A percentile compares a stretch with the other conserved stretches of the same genome.
phyloP scores from a whole-genome alignment of 2,888 invertebrate genomes.

The Conchocele bisecta region DNA sequence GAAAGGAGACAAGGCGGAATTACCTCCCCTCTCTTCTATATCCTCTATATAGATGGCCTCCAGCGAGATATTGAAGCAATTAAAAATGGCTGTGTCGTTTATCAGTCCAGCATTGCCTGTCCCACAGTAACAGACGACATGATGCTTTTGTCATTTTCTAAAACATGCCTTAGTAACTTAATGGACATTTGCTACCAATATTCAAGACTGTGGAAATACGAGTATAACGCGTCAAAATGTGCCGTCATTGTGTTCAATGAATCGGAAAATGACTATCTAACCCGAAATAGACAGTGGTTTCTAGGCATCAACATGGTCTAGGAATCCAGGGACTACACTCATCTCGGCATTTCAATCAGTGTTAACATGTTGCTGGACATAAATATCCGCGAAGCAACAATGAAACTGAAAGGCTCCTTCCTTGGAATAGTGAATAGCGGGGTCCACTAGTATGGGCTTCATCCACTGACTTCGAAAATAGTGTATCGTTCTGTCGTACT shows the following conservation, averaged over 20 bases:
- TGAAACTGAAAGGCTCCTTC: too few species aligned
- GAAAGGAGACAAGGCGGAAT: too few species aligned
- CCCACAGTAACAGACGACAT: conserved; percentile 9
- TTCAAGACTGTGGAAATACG: neutral
- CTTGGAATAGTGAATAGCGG: too few species aligned
- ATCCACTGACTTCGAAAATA: too few species aligned
- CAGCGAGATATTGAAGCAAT: too few species aligned
- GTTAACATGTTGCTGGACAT: conserved; percentile 1
- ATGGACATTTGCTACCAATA: neutral
- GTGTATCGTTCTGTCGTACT: too few species aligned
- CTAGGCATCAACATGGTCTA: neutral
- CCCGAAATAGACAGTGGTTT: neutral
- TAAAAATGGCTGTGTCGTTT: too few species aligned
- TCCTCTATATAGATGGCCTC: too few species aligned
- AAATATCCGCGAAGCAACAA: too few species aligned
- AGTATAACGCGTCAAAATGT: neutral
- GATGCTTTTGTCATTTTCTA: neutral
- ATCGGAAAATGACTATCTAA: neutral
- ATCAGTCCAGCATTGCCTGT: neutral
- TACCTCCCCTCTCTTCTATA: too few species aligned
- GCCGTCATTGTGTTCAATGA: neutral
- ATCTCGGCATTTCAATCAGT: neutral
- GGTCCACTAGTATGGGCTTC: too few species aligned
- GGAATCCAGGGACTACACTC: neutral
- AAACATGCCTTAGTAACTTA: neutral